Conservation (phyloP, 2,797 vertebrate species). For the Hydrophis major region DNA sequence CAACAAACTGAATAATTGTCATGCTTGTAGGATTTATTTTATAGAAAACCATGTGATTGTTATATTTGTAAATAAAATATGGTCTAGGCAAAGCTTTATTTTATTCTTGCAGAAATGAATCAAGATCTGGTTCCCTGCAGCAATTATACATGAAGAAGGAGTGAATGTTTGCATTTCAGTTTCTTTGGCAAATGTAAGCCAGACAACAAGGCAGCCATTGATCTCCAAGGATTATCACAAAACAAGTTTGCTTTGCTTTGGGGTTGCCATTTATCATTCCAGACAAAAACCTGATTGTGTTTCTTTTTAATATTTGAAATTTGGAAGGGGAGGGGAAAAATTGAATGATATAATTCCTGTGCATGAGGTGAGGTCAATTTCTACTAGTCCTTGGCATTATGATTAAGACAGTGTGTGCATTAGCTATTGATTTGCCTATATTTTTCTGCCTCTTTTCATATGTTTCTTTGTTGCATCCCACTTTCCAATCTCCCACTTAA, state of each 20-base stretch:
- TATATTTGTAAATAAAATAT: slow-evolving; percentile 56
- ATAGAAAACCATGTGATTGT: slow-evolving; percentile 44
- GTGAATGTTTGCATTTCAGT: slow-evolving; percentile 51
- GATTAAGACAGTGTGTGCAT: not conserved
- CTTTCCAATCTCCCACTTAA: not conserved
- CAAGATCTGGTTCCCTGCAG: slow-evolving; percentile 48
- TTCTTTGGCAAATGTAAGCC: slow-evolving; percentile 54
- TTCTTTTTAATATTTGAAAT: slow-evolving; percentile 38
- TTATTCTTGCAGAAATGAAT: slow-evolving; percentile 48
- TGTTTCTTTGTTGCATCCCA: not conserved
- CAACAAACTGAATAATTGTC: slow-evolving; percentile 59
- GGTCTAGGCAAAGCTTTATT: slow-evolving; percentile 40
- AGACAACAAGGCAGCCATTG: slow-evolving; percentile 55
- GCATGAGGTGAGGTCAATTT: slow-evolving; percentile 21
- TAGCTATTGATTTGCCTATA: not conserved
- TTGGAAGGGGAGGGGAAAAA: slow-evolving; percentile 16
- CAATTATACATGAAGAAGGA: slow-evolving; percentile 42
- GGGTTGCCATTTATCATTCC: slow-evolving; percentile 43
- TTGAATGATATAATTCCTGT: not conserved
- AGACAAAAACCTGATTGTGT: slow-evolving; percentile 49
- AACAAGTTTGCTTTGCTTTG: slow-evolving; percentile 44
- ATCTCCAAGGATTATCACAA: slow-evolving; percentile 59
- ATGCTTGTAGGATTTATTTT: slow-evolving; percentile 53
- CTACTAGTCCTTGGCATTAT: not conserved
- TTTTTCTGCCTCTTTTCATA: not conserved